Conservation (phyloP, 2,113 vertebrate species). For the Bambusicola thoracicus region DNA sequence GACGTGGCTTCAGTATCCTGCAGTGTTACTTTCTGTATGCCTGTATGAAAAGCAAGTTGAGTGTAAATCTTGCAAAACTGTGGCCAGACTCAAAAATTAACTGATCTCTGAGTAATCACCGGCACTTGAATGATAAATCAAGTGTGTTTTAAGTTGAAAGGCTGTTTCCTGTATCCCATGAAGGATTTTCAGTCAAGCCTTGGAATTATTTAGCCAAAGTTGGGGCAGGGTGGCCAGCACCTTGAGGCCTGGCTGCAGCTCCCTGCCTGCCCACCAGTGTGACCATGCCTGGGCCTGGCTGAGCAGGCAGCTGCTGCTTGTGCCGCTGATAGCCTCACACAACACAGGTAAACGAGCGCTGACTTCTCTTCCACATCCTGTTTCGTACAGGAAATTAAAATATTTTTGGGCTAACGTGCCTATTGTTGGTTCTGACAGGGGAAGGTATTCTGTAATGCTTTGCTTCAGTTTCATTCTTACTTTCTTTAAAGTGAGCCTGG, state of each 20-base stretch:
- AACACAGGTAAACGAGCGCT: neutral
- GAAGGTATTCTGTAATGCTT: neutral
- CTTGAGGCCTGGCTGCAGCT: fast-evolving
- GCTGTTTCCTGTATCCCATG: neutral
- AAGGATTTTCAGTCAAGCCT: neutral
- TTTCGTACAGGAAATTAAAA: neutral
- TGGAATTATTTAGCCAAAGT: neutral
- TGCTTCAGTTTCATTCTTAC: neutral
- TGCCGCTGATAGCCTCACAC: neutral
- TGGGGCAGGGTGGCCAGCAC: neutral
- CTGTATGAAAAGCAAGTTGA: neutral
- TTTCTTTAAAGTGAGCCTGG: neutral
- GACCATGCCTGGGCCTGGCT: too few relatives aligned
- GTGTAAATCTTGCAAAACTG: neutral
- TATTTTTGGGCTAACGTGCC: neutral
- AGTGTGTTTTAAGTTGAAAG: neutral
- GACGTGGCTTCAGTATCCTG: neutral
- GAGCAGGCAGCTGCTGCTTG: neutral
- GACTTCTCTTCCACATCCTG: neutral
- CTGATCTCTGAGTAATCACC: neutral
- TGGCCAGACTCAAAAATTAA: neutral
- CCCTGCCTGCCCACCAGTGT: fast-evolving
- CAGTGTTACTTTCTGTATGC: neutral
- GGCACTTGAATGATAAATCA: neutral
- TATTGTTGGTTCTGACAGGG: neutral